Percentiles rank a stretch among this genome's conserved stretches.
phyloP scores from a whole-genome alignment of 2,888 invertebrate species.

The Noctua fimbriata region DNA sequence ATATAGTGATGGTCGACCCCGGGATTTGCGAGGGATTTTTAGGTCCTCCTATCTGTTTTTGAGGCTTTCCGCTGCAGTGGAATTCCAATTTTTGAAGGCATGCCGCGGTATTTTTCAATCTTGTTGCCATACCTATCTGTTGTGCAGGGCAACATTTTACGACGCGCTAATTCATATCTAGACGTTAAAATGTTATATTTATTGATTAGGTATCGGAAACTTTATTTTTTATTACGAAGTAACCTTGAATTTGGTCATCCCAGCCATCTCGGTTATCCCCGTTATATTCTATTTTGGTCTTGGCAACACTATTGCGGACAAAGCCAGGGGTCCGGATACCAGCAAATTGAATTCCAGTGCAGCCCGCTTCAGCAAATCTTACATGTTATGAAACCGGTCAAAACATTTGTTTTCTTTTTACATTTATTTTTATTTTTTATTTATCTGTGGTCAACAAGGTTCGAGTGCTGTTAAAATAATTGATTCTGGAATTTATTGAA shows the following conservation, averaged over 20 bases:
- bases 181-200: constrained; percentile 4
- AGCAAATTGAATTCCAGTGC: constrained; percentile 82
- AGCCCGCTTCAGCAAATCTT: constrained; percentile 73
- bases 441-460: constrained; percentile 29
- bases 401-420: constrained; percentile 45
- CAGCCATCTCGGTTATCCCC: neutral
- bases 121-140: neutral
- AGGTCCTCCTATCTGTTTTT: constrained; percentile 24
- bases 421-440: constrained; percentile 45
- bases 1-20: constrained; percentile 58
- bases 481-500: constrained; percentile 5
- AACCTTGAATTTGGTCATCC: constrained; percentile 36
- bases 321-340: constrained; percentile 65
- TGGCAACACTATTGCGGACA: constrained; percentile 58
- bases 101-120: constrained; percentile 51
- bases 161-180: neutral
- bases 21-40: constrained; percentile 41
- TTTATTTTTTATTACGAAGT: constrained; percentile 7
- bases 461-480: constrained; percentile 5
- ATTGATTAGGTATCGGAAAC: neutral
- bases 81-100: constrained; percentile 46
- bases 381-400: constrained; percentile 70
- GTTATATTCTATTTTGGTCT: constrained; percentile 20
- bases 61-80: constrained; percentile 14
- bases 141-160: neutral